Conservation (phyloP, 2,888 invertebrate genomes). For the Drosophila atroscutellata region DNA sequence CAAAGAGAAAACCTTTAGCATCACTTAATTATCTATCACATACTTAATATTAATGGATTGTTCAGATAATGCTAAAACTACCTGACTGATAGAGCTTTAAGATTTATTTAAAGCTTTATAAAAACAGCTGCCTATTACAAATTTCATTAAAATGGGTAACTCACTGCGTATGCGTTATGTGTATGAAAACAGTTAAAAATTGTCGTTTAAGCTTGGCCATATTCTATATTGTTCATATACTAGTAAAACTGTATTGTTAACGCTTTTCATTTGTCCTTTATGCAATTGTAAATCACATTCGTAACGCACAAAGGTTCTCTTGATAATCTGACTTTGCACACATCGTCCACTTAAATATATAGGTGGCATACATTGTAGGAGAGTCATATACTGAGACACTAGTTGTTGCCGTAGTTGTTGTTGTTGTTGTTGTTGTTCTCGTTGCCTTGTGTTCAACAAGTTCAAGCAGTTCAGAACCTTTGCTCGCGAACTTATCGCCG, state of each 20-base stretch:
- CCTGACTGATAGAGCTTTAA: background rate
- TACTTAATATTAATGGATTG: background rate
- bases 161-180: constrained; percentile 13
- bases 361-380: constrained; percentile 42
- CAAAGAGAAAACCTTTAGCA: fast-evolving
- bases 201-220: too few species aligned
- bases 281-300: constrained; percentile 21
- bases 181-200: background rate
- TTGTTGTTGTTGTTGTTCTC: constrained; percentile 9
- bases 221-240: background rate
- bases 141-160: background rate
- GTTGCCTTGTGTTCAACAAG: constrained; percentile 62
- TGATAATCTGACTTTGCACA: constrained; percentile 50
- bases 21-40: background rate
- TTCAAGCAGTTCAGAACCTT: constrained; percentile 80
- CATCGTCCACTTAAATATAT: constrained; percentile 25
- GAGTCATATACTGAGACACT: constrained; percentile 16
- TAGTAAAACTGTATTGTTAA: background rate
- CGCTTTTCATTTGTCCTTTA: background rate
- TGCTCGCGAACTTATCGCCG: constrained; percentile 78
- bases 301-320: constrained; percentile 29
- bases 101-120: background rate
- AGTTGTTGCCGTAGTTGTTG: background rate
- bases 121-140: background rate
- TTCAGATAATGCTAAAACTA: background rate